Base-by-base conservation (phyloP, 2,797 vertebrate genomes). In the Betta splendens region DNA sequence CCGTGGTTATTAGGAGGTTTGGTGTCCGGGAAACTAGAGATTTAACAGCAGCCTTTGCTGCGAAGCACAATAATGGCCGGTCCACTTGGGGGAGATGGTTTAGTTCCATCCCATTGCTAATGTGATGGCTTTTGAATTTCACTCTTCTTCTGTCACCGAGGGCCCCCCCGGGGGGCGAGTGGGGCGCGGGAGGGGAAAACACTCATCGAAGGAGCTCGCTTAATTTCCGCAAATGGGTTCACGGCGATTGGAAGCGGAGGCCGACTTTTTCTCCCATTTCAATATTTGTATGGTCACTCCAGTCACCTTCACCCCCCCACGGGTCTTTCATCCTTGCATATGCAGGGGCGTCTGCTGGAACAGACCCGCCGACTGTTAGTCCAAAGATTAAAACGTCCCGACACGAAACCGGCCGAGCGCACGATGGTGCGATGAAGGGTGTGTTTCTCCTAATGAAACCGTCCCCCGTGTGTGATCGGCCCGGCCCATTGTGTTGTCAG, bases 91-190 rank as follows among this genome's bases (percentile, higher is more conserved):
- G 80, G n/a, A 77, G 73, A 80, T 80, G 81, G 75, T 83, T 81
- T 85, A 84, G 80, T 87, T 82, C 81, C 76, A 76, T 84, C 72
- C 77, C 76, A 75, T 81, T 84, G 79, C 77, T 86, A 83, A 86
- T 88, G 82, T 75, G 80, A 87, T 87, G 79, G 85, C 80, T 85
- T 84, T 80, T 78, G 77, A 84, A 81, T 86, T 65, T 78, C 77
- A 44, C 80, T 73, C 70, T 67, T 65, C 29, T 31, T 62, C 75
- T 74, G 60, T 72, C 76, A 77, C 75, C 61, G 51, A 61, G 56
- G 61, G 67, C 71, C 77, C 69, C 68, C 77, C 57, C 13, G 69
- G 50, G 35, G 17, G 15, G 48, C 47, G 5, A 37, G 42, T 22
- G 64, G 64, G 49, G 28, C 47, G 21, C 40, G 53, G 40, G 50